A percentile compares a stretch with the other conserved stretches of the same genome.
Conservation (phyloP, 2,113 vertebrate genomes). For the Pollimyrus isidori region DNA sequence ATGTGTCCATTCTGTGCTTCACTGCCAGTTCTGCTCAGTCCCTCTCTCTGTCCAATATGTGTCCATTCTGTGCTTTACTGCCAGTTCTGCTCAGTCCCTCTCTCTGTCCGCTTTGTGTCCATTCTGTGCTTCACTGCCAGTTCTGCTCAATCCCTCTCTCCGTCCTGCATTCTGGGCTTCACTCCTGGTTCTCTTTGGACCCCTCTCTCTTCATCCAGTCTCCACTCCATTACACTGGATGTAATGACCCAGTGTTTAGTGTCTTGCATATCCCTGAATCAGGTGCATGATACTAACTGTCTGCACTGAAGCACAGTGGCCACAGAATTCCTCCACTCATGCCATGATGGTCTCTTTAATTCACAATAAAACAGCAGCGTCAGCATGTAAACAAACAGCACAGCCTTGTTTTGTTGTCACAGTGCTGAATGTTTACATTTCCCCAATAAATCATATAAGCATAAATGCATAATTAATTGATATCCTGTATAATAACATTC, state of each 20-base stretch:
- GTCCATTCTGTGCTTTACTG: background rate
- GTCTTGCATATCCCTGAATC: background rate
- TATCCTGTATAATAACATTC: background rate
- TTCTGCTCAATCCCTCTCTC: background rate
- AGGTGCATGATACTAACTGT: background rate
- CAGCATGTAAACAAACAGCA: background rate
- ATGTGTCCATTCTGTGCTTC: background rate
- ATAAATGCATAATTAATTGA: constrained; percentile 3
- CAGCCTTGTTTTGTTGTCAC: background rate
- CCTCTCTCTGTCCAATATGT: background rate
- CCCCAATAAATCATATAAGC: background rate
- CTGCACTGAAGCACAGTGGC: background rate
- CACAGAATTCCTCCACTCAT: background rate
- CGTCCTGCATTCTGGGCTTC: background rate
- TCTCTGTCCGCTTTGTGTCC: background rate
- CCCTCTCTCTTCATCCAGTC: background rate
- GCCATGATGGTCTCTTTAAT: background rate
- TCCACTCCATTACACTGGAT: background rate
- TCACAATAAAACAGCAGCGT: background rate
- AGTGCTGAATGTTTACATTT: background rate
- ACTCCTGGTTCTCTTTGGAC: background rate
- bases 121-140: background rate
- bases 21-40: background rate
- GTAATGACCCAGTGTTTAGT: background rate
- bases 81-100: background rate